Conservation (phyloP, 2,797 vertebrate species). For the Coracias cyanogaster region DNA sequence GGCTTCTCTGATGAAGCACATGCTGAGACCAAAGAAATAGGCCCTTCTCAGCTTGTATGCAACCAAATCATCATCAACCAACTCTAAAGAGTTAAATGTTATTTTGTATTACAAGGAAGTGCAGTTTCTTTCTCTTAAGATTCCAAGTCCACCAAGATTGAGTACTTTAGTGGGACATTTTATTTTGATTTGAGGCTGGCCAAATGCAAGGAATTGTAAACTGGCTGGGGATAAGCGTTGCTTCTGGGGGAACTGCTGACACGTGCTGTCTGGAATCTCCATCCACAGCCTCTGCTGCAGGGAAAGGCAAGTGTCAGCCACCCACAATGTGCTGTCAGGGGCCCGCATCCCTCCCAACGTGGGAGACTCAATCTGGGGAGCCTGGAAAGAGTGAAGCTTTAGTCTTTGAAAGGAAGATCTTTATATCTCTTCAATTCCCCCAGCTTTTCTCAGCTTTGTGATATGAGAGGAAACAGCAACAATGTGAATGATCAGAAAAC, state of each 20-base stretch:
- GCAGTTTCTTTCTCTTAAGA: background rate
- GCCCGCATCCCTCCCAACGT: accelerated
- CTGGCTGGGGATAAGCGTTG: background rate
- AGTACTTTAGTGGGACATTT: background rate
- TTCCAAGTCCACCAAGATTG: background rate
- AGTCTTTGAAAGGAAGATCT: background rate
- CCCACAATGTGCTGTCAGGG: background rate
- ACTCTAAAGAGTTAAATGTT: background rate
- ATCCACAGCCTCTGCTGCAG: background rate
- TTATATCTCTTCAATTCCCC: background rate
- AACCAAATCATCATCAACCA: background rate
- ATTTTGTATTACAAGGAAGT: background rate
- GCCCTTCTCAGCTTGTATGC: background rate
- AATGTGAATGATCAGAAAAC: background rate
- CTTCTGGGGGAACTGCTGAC: slow-evolving; percentile 34
- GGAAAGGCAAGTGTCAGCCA: background rate
- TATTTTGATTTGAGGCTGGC: slow-evolving; percentile 7
- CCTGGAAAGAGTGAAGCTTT: background rate
- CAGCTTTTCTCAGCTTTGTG: background rate
- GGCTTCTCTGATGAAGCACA: background rate
- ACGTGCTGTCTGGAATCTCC: background rate
- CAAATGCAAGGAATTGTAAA: background rate
- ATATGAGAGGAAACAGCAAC: background rate
- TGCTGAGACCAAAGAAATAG: background rate
- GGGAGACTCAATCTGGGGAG: background rate